phyloP scores from a whole-genome alignment of 2,113 vertebrate genomes.

The Stictonetta naevosa region DNA sequence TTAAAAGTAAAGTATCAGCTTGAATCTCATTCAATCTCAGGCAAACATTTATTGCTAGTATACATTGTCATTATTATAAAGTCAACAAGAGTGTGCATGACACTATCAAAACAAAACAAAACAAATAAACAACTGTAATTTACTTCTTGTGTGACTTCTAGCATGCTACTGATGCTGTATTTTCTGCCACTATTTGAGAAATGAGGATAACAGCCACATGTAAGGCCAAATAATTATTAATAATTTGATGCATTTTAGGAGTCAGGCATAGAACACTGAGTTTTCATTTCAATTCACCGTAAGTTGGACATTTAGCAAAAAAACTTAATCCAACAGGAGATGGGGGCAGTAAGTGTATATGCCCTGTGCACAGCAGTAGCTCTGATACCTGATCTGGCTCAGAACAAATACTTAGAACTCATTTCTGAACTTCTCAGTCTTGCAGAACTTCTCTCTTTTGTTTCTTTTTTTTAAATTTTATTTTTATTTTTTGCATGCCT shows the following conservation, averaged over 20 bases:
- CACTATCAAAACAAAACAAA: background rate
- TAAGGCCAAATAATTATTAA: background rate
- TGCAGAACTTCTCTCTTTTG: background rate
- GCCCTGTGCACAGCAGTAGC: background rate
- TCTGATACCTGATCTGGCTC: background rate
- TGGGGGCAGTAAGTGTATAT: background rate
- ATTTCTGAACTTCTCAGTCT: background rate
- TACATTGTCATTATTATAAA: background rate
- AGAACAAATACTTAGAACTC: background rate
- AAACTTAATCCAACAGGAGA: background rate
- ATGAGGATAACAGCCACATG: background rate
- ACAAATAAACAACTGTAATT: background rate
- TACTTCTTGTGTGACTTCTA: background rate
- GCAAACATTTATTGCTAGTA: background rate
- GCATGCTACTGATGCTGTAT: background rate
- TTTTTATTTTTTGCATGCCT: background rate
- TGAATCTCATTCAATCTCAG: background rate
- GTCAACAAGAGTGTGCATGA: background rate
- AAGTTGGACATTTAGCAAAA: background rate
- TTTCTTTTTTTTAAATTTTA: background rate
- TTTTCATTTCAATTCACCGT: background rate
- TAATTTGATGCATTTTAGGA: background rate
- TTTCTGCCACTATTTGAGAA: background rate
- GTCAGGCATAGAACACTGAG: background rate
- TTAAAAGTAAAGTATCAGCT: background rate